Conservation (phyloP, 2,888 invertebrate species). For the Catocala fraxini region DNA sequence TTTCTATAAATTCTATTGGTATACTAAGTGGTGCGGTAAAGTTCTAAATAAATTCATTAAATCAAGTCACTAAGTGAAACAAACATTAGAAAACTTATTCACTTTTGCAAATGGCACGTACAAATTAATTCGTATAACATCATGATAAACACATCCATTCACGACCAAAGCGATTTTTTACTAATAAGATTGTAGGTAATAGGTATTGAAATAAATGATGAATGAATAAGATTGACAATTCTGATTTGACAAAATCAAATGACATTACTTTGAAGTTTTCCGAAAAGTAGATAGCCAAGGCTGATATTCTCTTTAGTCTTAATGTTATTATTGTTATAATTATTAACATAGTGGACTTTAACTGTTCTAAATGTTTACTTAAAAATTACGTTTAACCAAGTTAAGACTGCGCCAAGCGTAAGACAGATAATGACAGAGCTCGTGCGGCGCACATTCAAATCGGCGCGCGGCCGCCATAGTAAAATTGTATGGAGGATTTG, state of each 20-base stretch:
- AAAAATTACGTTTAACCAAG: too few species aligned
- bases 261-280: constrained; percentile 1
- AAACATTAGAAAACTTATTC: constrained; percentile 27
- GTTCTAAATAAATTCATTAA: constrained; percentile 2
- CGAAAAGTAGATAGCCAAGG: too few species aligned
- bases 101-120: constrained; percentile 41
- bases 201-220: background rate
- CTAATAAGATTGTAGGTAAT: constrained; percentile 27
- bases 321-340: too few species aligned
- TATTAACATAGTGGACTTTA: too few species aligned
- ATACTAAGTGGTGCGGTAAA: background rate
- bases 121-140: constrained; percentile 35
- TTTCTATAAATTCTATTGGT: constrained; percentile 22
- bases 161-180: constrained; percentile 41
- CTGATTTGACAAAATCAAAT: constrained; percentile 13
- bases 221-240: constrained; percentile 16
- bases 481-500: too few species aligned
- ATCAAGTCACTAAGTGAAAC: constrained; percentile 18
- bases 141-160: constrained; percentile 20
- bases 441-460: too few species aligned
- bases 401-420: too few species aligned
- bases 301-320: too few species aligned
- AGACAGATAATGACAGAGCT: too few species aligned
- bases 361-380: too few species aligned
- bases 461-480: too few species aligned